Evolutionary conservation across 2,113 vertebrate species (phyloP), one percentile per base, ranked within the genome.

Genomic region (Odontesthes bonariensis): DNA sequence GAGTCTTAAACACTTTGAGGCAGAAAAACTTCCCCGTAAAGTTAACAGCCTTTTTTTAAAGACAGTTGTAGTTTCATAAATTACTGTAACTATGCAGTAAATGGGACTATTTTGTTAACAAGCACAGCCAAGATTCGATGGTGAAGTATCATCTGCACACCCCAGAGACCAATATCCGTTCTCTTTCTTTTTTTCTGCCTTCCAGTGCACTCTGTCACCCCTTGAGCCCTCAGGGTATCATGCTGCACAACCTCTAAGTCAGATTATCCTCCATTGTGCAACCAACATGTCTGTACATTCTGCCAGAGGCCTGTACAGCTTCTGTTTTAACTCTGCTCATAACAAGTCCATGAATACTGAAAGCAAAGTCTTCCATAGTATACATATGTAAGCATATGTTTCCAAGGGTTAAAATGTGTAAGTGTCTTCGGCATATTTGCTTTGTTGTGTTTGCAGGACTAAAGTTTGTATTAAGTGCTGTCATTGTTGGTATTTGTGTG

Each of bases 191-290:
- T 60, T 69, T 77, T 16, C 67, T 78, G 53, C 58, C 35, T 80
- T 60, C 19, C 54, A 38, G 32, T 89, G 89, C 85, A 89, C 89
- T 82, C 86, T 42, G 65, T 89, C 85, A 89, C 81, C 89, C 79
- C 68, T 65, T 46, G 68, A 79, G 86, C 83, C 86, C 87, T 86
- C 70, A 19, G 88, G 88, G 84, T 85, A 64, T 87, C 87, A 79
- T 73, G 75, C 82, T 83, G 82, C 69, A 78, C 38, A 79, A 63
- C 73, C 55, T 85, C 66, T 72, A 65, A 77, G 88, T 85, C 87
- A 65, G 84, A 87, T 87, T 86, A 86, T 87, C 84, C 75, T 73
- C 73, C 42, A 77, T 82, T 92, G 79, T 86, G 75, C 73, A 20
- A 60, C 84, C 83, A 72, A 85, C 85, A 75, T 86, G 83, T 88